Base-by-base conservation (phyloP, 2,888 invertebrate species). In the Acanthacorydalis orientalis region DNA sequence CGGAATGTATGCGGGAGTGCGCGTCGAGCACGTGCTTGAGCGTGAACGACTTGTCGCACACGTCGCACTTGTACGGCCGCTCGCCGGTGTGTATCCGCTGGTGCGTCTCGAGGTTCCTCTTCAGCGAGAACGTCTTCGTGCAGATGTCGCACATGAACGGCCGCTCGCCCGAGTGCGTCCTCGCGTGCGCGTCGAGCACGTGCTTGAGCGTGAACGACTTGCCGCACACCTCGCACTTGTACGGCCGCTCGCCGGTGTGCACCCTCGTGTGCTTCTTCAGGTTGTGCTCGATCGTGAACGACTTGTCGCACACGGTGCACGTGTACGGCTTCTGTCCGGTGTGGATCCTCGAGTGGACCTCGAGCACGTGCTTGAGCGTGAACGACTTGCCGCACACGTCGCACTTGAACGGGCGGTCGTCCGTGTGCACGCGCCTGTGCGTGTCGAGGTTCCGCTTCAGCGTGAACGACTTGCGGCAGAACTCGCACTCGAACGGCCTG, bases 151-250 rank as follows among this genome's bases (percentile, higher is more conserved):
- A 93, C 50, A 85, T 84, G 63, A 91, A 93, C 0, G 92, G 92
- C 1, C 90, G 69, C 60, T 93, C 92, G 0, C 91, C 91, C 0
- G 88, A 87, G 63, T 95, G 93, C 0, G 91, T 91, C 14, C 91
- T 72, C 89, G 93, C 92, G 65, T 95, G 93, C 0, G 12, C 31
- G 11, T 12, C 15, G 16, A 42, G 23, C 16, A 16, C 12, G 23
- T 15, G 31, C n/a, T 95, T 93, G 1, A 95, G 95, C 31, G 95
- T 95, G 65, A 96, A 96, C 2, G 92, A 92, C 60, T 89, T 93
- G 59, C 89, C 88, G 65, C 96, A 96, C n/a, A 93, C 75, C 1
- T 84, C 80, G 60, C 95, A 96, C 63, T 92, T 90, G 61, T 89
- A 95, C 0, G 95, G 95, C 11, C 93, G 74, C 57, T 93, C 93